Percentiles rank a stretch among this genome's conserved stretches.
Evolutionary conservation across 2,888 invertebrate genomes (phyloP).

Genomic region (Cheilosia soror): DNA sequence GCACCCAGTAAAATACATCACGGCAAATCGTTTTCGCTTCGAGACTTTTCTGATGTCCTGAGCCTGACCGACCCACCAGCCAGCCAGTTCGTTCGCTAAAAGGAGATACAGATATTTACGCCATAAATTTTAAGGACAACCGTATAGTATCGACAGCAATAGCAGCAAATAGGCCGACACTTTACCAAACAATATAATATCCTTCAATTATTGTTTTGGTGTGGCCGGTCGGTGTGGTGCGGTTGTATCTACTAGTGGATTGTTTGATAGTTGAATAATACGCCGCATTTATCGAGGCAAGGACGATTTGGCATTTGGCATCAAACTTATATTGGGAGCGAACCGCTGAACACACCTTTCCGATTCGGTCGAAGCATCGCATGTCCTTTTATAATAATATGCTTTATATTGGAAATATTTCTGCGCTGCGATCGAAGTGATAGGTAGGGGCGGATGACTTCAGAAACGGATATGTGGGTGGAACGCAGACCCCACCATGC

Average conservation of each 20-base stretch:
- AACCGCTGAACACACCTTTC: slow-evolving; percentile 54
- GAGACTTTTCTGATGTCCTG: slow-evolving; percentile 54
- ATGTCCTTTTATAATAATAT: slow-evolving; percentile 68
- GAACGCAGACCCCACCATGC: slow-evolving; percentile 25
- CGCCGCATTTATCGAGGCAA: slow-evolving; percentile 36
- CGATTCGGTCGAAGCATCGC: slow-evolving; percentile 46
- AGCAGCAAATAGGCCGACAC: slow-evolving; percentile 68
- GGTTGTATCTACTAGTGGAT: neutral
- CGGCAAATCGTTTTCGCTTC: slow-evolving; percentile 70
- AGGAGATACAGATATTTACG: slow-evolving; percentile 61
- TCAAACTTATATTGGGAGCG: slow-evolving; percentile 39
- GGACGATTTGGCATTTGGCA: slow-evolving; percentile 55
- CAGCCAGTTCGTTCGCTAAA: slow-evolving; percentile 41
- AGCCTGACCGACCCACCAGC: slow-evolving; percentile 6
- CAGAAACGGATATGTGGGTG: slow-evolving; percentile 2
- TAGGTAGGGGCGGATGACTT: neutral
- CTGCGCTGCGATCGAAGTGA: slow-evolving; percentile 8
- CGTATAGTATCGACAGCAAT: slow-evolving; percentile 58
- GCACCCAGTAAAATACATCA: slow-evolving; percentile 74
- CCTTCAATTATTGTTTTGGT: slow-evolving; percentile 68
- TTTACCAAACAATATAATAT: slow-evolving; percentile 68
- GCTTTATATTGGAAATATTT: slow-evolving; percentile 46
- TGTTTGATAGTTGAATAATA: slow-evolving; percentile 46
- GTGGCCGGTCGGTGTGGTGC: slow-evolving; percentile 13
- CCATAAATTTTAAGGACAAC: slow-evolving; percentile 63